phyloP scores from a whole-genome alignment of 2,888 invertebrate genomes.

The Morinoia aosen region DNA sequence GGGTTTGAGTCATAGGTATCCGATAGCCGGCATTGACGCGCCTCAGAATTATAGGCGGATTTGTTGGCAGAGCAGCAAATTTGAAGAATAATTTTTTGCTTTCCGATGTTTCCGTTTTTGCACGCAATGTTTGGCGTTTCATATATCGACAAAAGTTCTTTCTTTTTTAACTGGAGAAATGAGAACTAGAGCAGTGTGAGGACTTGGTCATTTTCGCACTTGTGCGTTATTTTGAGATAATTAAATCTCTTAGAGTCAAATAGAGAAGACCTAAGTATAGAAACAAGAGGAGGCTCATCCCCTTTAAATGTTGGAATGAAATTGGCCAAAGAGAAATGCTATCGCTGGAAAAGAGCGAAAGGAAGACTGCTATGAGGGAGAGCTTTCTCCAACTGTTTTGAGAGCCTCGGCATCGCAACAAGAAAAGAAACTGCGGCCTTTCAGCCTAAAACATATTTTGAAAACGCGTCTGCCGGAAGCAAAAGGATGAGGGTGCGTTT shows the following conservation, averaged over 20 bases:
- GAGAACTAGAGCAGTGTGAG: background rate
- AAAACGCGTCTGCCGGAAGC: constrained; percentile 40
- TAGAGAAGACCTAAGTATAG: background rate
- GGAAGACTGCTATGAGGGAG: constrained; percentile 34
- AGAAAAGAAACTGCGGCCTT: constrained; percentile 45
- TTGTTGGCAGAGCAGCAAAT: constrained; percentile 33
- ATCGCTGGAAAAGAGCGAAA: constrained; percentile 32
- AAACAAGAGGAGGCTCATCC: background rate
- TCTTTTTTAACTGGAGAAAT: background rate
- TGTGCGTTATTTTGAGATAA: background rate
- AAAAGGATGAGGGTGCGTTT: constrained; percentile 26
- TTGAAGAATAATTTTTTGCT: constrained; percentile 2
- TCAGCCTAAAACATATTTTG: constrained; percentile 51
- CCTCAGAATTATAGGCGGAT: constrained; percentile 42
- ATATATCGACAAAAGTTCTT: background rate
- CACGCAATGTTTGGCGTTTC: background rate
- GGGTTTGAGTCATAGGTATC: constrained; percentile 40
- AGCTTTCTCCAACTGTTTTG: constrained; percentile 45
- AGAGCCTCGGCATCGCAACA: constrained; percentile 39
- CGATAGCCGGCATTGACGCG: constrained; percentile 51
- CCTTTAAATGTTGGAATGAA: constrained; percentile 14
- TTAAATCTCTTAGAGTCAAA: background rate
- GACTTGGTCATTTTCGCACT: background rate
- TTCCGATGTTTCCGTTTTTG: background rate
- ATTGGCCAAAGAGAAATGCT: constrained; percentile 35